Percentiles rank a stretch among this genome's conserved stretches.
Conservation (phyloP, 2,888 invertebrate species). For the Euzetes globulus region DNA sequence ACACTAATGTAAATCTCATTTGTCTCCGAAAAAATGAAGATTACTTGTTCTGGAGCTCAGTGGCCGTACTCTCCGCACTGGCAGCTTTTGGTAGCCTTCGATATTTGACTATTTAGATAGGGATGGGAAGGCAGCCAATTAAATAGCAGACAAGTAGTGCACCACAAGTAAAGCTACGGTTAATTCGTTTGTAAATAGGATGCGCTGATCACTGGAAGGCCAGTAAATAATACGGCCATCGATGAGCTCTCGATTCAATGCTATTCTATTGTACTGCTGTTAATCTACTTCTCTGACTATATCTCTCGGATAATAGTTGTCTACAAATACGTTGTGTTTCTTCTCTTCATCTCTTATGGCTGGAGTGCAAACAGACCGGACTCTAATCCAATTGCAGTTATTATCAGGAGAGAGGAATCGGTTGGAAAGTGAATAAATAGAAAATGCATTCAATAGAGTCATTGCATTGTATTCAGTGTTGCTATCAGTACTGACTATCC, state of each 20-base stretch:
- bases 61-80: not conserved
- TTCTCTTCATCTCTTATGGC: not conserved
- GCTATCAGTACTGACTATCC: not conserved
- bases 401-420: slow-evolving; percentile 16
- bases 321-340: not conserved
- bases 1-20: slow-evolving; percentile 24
- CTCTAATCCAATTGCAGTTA: slow-evolving; percentile 12
- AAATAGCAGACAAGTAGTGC: not conserved
- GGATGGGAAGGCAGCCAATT: not conserved
- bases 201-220: not conserved
- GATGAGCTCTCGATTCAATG: not conserved
- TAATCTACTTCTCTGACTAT: slow-evolving; percentile 6
- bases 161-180: not conserved
- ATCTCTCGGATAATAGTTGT: not conserved
- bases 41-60: not conserved
- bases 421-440: not conserved
- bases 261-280: not conserved
- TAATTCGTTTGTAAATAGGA: slow-evolving; percentile 19
- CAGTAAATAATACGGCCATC: not conserved
- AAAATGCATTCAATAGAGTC: not conserved
- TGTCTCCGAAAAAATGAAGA: slow-evolving; percentile 18
- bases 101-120: not conserved
- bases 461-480: not conserved
- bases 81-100: not conserved
- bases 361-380: not conserved